Base-by-base conservation (phyloP, 30 jellyfish, hydroid and myxozoan species). In the Aurelia coerulea region DNA sequence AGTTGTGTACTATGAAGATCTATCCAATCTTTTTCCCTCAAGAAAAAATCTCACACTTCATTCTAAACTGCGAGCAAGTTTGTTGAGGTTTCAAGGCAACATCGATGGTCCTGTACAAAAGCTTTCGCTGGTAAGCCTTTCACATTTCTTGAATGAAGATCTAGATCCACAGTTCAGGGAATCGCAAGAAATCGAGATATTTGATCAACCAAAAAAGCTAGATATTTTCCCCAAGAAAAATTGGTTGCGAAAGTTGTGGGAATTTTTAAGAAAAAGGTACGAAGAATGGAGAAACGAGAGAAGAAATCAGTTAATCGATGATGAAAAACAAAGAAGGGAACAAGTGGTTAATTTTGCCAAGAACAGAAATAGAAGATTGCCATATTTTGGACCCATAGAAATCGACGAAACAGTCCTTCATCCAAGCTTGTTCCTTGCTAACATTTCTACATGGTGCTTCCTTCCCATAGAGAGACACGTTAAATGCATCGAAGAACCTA, bases 1-100 rank as follows among this genome's bases (percentile, higher is more conserved):
- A 59, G 42, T 14, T 35, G 83, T 73, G 31, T 91, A 42, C 69
- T 91, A 37, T 31, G 78, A 93, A 8, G 64, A 85, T 4, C 85
- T 75, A 1, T 70, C 86, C 10, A 14, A 15, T 49, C 63, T 91
- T 42, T 71, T 84, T 62, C 87, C 85, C 34, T 8, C 54, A 13
- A 63, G 64, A 51, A 65, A 72, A 7, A 1, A 42, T 3, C 8
- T 51, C 41, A 62, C 88, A 19, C 50, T 91, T 7, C 89, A 84
- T 56, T 65, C 50, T 1, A 58, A 58, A 2, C 53, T 81, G 58
- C 29, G 78, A 54, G 41, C 0, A 7, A 2, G 12, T 23, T 76
- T 81, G 5, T 10, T 3, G 9, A 35, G 14, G 13, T 81, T 9
- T 33, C 14, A 29, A 42, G 37, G 54, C 14, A 10, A 68, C 0